These are phyloP conservation scores for Bubo blakistoni DNA, from an alignment of 2,113 vertebrate genomes.

Conservation along the genomic window DNA sequence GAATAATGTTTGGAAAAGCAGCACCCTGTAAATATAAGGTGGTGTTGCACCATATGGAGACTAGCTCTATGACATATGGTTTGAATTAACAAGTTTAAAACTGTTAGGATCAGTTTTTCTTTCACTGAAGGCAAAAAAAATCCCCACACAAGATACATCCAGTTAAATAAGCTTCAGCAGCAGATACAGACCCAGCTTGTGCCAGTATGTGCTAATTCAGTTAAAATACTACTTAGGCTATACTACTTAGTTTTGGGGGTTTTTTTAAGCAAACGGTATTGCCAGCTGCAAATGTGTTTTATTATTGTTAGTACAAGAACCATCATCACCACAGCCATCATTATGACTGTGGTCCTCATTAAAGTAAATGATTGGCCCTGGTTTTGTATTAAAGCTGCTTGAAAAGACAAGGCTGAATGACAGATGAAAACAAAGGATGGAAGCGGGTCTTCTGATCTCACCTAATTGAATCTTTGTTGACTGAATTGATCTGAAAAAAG, in stretches of 20 bases:
- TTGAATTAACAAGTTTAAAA: slow-evolving; percentile 87
- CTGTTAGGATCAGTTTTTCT: slow-evolving; percentile 87
- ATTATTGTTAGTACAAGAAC: slow-evolving; percentile 51
- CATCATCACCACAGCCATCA: background rate
- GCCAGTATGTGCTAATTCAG: slow-evolving; percentile 51
- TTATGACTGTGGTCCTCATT: slow-evolving; percentile 60
- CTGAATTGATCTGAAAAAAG: slow-evolving; percentile 74
- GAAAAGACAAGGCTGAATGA: slow-evolving; percentile 69
- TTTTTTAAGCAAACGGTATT: background rate
- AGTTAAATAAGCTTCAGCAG: slow-evolving; percentile 69
- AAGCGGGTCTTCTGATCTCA: slow-evolving; percentile 76
- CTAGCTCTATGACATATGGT: slow-evolving; percentile 80
- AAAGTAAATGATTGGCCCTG: slow-evolving; percentile 65
- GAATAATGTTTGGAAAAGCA: slow-evolving; percentile 79
- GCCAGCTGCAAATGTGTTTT: slow-evolving; percentile 56
- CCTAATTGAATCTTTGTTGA: slow-evolving; percentile 87
- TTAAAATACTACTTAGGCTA: slow-evolving; percentile 39
- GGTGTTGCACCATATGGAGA: slow-evolving; percentile 79
- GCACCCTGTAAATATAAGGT: slow-evolving; percentile 81
- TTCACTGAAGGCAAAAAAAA: slow-evolving; percentile 64
- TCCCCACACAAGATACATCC: slow-evolving; percentile 59
- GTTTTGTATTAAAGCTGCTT: slow-evolving; percentile 66
- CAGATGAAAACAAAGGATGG: slow-evolving; percentile 65
- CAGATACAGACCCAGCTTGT: slow-evolving; percentile 57
- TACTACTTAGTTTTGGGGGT: background rate